These are phyloP conservation scores for Callinectes sapidus DNA, from an alignment of 2,888 invertebrate genomes.

Conservation along the genomic window DNA sequence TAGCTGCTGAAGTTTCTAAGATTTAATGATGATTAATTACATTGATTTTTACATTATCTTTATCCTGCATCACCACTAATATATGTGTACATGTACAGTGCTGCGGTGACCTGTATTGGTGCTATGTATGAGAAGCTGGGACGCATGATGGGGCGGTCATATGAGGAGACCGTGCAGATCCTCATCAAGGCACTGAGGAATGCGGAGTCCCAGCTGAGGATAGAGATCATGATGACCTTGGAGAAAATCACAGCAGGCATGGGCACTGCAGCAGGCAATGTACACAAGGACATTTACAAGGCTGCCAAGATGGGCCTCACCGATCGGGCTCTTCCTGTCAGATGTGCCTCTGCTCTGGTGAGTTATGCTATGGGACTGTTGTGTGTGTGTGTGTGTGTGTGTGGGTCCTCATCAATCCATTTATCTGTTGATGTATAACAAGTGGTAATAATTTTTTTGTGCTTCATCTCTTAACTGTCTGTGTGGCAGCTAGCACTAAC, in stretches of 20 bases:
- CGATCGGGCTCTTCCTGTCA: slow-evolving; percentile 93
- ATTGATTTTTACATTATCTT: not conserved
- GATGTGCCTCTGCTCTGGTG: slow-evolving; percentile 92
- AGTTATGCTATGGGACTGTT: slow-evolving; percentile 37
- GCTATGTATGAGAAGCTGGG: slow-evolving; percentile 98
- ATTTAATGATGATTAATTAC: not conserved
- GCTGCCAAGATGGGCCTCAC: slow-evolving; percentile 90
- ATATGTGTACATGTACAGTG: slow-evolving; percentile 79
- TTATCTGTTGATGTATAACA: not conserved
- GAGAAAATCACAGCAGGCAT: slow-evolving; percentile 90
- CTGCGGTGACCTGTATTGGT: slow-evolving; percentile 95
- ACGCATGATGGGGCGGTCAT: slow-evolving; percentile 98
- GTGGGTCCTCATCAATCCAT: not conserved
- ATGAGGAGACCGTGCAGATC: slow-evolving; percentile 97
- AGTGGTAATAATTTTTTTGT: too few species aligned
- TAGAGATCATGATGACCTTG: slow-evolving; percentile 97
- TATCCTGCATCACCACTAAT: not conserved
- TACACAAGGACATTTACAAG: slow-evolving; percentile 93
- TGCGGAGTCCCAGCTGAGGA: slow-evolving; percentile 95
- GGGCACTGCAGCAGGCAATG: slow-evolving; percentile 91
- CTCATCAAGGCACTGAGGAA: slow-evolving; percentile 92
- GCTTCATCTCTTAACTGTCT: too few species aligned
- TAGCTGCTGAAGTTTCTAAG: not conserved
- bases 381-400: not conserved
- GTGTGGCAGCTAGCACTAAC: too few species aligned